Evolutionary conservation across 2,797 vertebrate species (phyloP), one percentile per base, ranked within the genome.

Genomic region (Holocentrus rufus): DNA sequence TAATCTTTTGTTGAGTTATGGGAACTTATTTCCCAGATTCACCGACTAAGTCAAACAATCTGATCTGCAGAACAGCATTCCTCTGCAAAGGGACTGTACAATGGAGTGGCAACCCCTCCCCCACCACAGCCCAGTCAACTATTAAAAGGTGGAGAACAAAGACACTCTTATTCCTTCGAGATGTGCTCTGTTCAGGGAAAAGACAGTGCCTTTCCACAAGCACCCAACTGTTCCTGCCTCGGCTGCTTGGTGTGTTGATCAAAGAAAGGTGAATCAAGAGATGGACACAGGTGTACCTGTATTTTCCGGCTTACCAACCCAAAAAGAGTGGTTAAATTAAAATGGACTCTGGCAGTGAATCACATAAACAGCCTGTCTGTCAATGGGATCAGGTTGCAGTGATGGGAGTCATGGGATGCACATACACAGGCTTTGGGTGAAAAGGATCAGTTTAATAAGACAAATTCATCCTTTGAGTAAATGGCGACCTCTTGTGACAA

Each of bases 111-210:
- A 80, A 62, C 81, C 83, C 82, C 81, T 85, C 86, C 86, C 83
- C 74, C 79, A 66, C 18, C 4, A 69, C 61, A 80, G 72, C 50
- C 75, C 34, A 74, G 80, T 81, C 79, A 81, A 84, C 81, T 87
- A 80, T 77, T 85, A 89, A 72, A 89, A 88, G 83, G 81, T 83
- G 78, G 76, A 68, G 77, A 87, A 90, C 89, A 90, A 90, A 88
- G 88, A 39, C 67, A 82, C 88, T 85, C 70, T 88, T 89, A 89
- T 91, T 85, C 85, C 74, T 88, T 85, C 0, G 50, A 81, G 69
- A 88, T 85, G 46, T 79, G 67, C 61, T 55, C 75, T 44, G 34
- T 66, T 52, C 36, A 65, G 64, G 14, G 70, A 57, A 31, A 72
- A 55, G 72, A 65, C 47, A 7, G 49, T 42, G 50, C 65, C 49